Conservation (phyloP, 2,113 vertebrate genomes). For the Saccopteryx leptura region DNA sequence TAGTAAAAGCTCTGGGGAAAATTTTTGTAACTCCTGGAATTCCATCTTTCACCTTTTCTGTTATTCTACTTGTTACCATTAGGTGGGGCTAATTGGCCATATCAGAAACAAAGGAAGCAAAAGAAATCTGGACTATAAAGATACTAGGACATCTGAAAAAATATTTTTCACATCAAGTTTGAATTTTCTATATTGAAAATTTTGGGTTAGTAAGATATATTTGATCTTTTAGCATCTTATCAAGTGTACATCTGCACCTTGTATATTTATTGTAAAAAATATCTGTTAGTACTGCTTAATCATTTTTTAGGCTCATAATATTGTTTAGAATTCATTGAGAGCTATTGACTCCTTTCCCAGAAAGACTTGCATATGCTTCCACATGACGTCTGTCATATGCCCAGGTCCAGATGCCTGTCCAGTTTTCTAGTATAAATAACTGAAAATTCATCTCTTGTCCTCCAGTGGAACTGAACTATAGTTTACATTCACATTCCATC, state of each 20-base stretch:
- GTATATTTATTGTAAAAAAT: neutral
- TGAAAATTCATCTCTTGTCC: neutral
- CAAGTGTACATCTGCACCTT: neutral
- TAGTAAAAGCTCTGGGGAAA: neutral
- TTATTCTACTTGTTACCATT: conserved; percentile 45
- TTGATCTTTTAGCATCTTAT: neutral
- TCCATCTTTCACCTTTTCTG: neutral
- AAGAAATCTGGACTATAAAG: neutral
- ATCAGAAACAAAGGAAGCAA: conserved; percentile 18
- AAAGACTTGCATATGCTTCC: neutral
- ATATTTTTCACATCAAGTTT: conserved; percentile 4
- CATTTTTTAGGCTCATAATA: neutral
- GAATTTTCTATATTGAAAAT: conserved; percentile 29
- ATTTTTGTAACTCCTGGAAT: neutral
- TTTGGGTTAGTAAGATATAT: neutral
- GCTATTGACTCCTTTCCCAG: neutral
- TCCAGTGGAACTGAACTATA: fast-evolving
- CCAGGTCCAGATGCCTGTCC: neutral
- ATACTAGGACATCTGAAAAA: neutral
- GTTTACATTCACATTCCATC: neutral
- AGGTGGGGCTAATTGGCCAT: conserved; percentile 53
- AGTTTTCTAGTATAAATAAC: fast-evolving
- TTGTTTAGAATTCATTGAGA: neutral
- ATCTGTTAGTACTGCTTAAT: neutral
- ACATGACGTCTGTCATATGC: neutral